These are phyloP conservation scores for Brachyhypopomus gauderio DNA, from an alignment of 2,113 vertebrate species.

Conservation along the genomic window DNA sequence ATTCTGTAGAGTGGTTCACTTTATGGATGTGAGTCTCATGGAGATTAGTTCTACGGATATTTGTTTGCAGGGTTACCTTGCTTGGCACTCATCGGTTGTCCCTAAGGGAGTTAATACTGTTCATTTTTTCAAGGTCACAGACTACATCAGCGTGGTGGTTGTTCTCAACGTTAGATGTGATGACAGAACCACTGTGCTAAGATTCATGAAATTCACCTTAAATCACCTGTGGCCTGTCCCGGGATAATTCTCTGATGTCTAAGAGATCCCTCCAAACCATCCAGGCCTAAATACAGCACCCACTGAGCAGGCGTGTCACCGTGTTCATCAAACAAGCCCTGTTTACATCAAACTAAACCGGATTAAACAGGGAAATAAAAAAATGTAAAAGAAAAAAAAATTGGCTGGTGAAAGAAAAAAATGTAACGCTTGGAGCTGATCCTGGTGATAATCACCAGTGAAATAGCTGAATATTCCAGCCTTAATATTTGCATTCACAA, in stretches of 20 bases:
- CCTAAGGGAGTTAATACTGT: constrained; percentile 9
- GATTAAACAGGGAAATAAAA: neutral
- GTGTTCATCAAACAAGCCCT: too few relatives aligned
- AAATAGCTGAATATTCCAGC: neutral
- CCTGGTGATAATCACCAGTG: neutral
- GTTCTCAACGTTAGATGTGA: neutral
- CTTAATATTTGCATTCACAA: neutral
- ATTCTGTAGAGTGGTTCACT: too few relatives aligned
- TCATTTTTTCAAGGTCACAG: neutral
- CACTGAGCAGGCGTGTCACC: neutral
- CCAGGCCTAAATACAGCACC: neutral
- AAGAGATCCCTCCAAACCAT: neutral
- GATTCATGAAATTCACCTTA: constrained; percentile 2
- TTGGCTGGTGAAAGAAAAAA: neutral
- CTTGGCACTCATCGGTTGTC: neutral
- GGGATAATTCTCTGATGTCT: neutral
- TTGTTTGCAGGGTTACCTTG: neutral
- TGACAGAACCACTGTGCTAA: neutral
- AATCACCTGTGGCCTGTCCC: neutral
- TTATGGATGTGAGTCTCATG: too few relatives aligned
- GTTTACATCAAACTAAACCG: neutral
- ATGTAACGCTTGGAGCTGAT: neutral
- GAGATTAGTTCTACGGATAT: neutral
- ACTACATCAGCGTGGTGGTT: neutral
- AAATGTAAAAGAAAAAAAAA: neutral